These are phyloP conservation scores for Euspilapteryx auroguttella DNA, from an alignment of 2,888 invertebrate genomes.

Conservation along the genomic window DNA sequence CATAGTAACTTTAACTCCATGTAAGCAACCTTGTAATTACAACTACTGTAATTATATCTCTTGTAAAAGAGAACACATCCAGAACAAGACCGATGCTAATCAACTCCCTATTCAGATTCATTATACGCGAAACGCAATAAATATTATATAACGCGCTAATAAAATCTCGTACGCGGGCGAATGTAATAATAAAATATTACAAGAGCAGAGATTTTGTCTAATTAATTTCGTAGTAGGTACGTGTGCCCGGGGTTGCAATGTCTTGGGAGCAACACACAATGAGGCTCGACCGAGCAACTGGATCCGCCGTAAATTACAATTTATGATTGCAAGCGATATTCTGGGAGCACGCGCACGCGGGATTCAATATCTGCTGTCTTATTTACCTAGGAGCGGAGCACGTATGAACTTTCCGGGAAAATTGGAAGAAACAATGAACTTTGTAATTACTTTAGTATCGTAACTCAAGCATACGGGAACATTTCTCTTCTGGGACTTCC, in stretches of 20 bases:
- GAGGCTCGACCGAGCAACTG: slow-evolving; percentile 48
- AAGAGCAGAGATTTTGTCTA: slow-evolving; percentile 53
- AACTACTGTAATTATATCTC: slow-evolving; percentile 50
- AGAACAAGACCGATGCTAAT: slow-evolving; percentile 38
- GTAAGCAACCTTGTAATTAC: slow-evolving; percentile 49
- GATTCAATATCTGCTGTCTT: slow-evolving; percentile 37
- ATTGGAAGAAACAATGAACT: slow-evolving; percentile 25
- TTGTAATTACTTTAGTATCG: slow-evolving; percentile 21
- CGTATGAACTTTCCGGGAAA: slow-evolving; percentile 24
- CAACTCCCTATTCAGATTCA: slow-evolving; percentile 49
- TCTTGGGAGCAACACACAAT: slow-evolving; percentile 55
- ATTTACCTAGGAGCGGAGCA: too few relatives aligned
- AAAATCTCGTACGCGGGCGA: slow-evolving; percentile 43
- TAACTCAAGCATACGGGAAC: too few relatives aligned
- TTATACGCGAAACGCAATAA: slow-evolving; percentile 48
- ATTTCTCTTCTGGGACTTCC: too few relatives aligned
- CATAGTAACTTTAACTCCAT: slow-evolving; percentile 36
- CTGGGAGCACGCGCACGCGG: slow-evolving; percentile 46
- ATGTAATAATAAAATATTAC: slow-evolving; percentile 60
- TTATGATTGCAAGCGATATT: slow-evolving; percentile 60
- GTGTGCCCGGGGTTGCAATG: slow-evolving; percentile 43
- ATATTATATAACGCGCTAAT: slow-evolving; percentile 38
- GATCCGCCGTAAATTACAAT: slow-evolving; percentile 58
- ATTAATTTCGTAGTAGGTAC: slow-evolving; percentile 49
- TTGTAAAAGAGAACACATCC: slow-evolving; percentile 27